A percentile compares a stretch with the other conserved stretches of the same genome.
Evolutionary conservation across 2,797 vertebrate genomes (phyloP).

Genomic region (Steatocranus sp.): DNA sequence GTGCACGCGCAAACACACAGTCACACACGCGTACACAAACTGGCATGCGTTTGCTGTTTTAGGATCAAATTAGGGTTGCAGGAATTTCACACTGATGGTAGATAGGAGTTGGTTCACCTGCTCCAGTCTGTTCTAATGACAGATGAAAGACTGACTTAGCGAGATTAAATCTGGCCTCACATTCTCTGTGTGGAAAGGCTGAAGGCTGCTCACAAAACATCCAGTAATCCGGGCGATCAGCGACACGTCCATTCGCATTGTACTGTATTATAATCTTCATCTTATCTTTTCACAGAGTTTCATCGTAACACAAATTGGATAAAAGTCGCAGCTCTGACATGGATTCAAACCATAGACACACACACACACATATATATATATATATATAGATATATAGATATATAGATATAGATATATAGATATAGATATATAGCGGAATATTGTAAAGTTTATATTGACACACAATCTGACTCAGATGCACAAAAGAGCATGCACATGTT

Average conservation of each 20-base stretch:
- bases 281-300: not conserved
- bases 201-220: constrained; percentile 50
- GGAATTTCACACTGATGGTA: constrained; percentile 76
- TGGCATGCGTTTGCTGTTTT: constrained; percentile 75
- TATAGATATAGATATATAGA: not conserved
- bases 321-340: constrained; percentile 12
- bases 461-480: not conserved
- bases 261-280: not conserved
- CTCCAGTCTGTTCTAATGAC: constrained; percentile 72
- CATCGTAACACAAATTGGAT: constrained; percentile 5
- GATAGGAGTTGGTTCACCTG: constrained; percentile 67
- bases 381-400: accelerated
- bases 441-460: not conserved
- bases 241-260: constrained; percentile 35
- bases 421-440: constrained; percentile 18
- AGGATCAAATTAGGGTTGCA: constrained; percentile 79
- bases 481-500: not conserved
- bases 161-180: constrained; percentile 63
- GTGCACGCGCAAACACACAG: constrained; percentile 7
- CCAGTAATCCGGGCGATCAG: constrained; percentile 57
- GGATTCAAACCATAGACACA: constrained; percentile 5
- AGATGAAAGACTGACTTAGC: constrained; percentile 67
- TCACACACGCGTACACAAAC: constrained; percentile 39
- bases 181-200: constrained; percentile 50
- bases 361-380: no score